A percentile compares a stretch with the other conserved stretches of the same genome.
Conservation (phyloP, 2,113 vertebrate genomes). For the Tachysurus vachellii region DNA sequence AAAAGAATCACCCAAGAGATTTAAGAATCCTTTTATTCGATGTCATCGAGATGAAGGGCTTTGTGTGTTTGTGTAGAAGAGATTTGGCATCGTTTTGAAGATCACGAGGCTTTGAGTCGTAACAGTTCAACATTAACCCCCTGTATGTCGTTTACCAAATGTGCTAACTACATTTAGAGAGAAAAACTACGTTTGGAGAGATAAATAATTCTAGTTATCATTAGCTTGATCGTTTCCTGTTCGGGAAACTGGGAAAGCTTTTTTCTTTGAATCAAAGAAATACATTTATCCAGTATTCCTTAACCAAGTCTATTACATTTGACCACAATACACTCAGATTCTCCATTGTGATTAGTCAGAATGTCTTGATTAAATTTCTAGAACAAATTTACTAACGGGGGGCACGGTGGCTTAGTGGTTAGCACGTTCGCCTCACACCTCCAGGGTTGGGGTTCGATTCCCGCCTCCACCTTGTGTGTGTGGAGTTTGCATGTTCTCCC, state of each 20-base stretch:
- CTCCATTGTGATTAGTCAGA: not conserved
- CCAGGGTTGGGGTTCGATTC: too few species aligned
- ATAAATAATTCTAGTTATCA: not conserved
- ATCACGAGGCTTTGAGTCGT: slow-evolving; percentile 27
- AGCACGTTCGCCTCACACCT: too few species aligned
- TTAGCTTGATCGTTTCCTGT: not conserved
- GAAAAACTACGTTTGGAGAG: not conserved
- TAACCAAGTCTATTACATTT: not conserved
- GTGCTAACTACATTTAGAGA: not conserved
- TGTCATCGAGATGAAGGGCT: not conserved
- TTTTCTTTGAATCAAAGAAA: not conserved
- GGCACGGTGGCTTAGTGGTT: too few species aligned
- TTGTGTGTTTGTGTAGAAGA: not conserved
- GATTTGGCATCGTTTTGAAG: slow-evolving; percentile 42
- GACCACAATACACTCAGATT: not conserved
- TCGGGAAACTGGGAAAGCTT: not conserved
- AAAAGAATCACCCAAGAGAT: not conserved
- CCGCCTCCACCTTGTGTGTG: too few species aligned
- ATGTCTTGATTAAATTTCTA: not conserved
- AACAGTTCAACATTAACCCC: not conserved
- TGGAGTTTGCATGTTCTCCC: too few species aligned
- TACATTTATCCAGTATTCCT: not conserved
- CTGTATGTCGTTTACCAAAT: not conserved
- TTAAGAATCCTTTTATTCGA: not conserved
- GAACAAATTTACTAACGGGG: not conserved